Conservation (phyloP, 2,797 vertebrate species). For the Centroberyx gerrardi region DNA sequence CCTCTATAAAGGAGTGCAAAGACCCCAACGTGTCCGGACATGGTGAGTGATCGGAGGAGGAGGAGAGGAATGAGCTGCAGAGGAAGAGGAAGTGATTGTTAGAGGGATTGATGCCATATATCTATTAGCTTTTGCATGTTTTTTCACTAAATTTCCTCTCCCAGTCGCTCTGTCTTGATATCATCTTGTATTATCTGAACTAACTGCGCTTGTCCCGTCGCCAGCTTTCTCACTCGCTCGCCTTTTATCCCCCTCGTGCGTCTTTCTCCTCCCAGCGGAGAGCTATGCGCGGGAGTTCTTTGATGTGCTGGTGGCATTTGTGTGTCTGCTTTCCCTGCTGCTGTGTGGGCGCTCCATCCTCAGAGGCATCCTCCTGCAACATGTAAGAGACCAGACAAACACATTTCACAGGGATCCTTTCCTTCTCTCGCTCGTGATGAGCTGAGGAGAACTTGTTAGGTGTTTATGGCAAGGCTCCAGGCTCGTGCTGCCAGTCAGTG, state of each 20-base stretch:
- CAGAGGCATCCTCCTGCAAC: constrained; percentile 90
- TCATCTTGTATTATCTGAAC: neutral
- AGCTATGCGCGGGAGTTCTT: constrained; percentile 89
- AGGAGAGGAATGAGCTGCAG: neutral
- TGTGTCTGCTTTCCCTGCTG: constrained; percentile 90
- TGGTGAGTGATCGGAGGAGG: constrained; percentile 82
- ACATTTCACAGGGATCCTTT: neutral
- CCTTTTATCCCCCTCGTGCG: neutral
- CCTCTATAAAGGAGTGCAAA: constrained; percentile 91
- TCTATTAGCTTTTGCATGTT: neutral
- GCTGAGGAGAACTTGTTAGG: neutral
- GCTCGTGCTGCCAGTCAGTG: no score
- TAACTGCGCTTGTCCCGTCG: neutral
- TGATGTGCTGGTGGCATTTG: constrained; percentile 88
- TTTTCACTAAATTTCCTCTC: neutral
- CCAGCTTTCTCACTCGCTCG: neutral
- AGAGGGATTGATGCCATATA: neutral
- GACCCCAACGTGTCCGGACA: constrained; percentile 90
- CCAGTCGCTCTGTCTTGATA: neutral
- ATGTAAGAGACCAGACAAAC: constrained; percentile 77
- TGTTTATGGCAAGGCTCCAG: neutral
- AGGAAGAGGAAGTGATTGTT: neutral
- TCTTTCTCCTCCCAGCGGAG: constrained; percentile 82
- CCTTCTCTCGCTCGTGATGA: neutral
- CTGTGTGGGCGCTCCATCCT: constrained; percentile 93